These are phyloP conservation scores for Triplophysa bombifrons DNA, from an alignment of 2,797 vertebrate genomes.

Conservation along the genomic window DNA sequence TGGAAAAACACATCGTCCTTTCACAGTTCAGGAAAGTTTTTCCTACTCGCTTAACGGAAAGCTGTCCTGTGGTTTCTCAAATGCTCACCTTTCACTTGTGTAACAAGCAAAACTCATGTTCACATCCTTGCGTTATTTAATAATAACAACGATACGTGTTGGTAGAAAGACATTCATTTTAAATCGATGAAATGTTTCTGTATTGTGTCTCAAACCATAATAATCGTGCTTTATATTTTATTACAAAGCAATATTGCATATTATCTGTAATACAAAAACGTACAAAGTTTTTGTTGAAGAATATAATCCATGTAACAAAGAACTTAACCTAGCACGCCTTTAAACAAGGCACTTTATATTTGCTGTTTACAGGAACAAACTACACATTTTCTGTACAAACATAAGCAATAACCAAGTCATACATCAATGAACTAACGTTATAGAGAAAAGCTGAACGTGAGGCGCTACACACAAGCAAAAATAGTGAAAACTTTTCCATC, in stretches of 20 bases:
- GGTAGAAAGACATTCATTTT: neutral
- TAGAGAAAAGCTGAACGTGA: neutral
- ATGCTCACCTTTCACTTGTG: neutral
- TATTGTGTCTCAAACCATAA: neutral
- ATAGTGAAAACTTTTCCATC: neutral
- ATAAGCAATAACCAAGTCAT: neutral
- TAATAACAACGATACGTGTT: neutral
- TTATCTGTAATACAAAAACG: conserved; percentile 34
- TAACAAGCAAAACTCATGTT: neutral
- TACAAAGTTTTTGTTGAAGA: conserved; percentile 44
- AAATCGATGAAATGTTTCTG: neutral
- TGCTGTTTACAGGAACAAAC: neutral
- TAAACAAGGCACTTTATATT: conserved; percentile 8
- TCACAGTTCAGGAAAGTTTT: conserved; percentile 66
- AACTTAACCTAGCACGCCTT: neutral
- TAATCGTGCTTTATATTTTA: conserved; percentile 44
- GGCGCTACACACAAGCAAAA: too few species aligned
- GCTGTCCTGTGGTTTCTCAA: conserved; percentile 4
- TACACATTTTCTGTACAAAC: neutral
- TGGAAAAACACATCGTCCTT: conserved; percentile 73
- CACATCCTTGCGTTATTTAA: too few species aligned
- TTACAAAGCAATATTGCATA: conserved; percentile 41
- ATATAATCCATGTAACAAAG: neutral
- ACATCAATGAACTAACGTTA: neutral
- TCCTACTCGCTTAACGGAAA: conserved; percentile 51